Base-by-base conservation (phyloP, 2,888 invertebrate species). In the Agrochola lychnidis region DNA sequence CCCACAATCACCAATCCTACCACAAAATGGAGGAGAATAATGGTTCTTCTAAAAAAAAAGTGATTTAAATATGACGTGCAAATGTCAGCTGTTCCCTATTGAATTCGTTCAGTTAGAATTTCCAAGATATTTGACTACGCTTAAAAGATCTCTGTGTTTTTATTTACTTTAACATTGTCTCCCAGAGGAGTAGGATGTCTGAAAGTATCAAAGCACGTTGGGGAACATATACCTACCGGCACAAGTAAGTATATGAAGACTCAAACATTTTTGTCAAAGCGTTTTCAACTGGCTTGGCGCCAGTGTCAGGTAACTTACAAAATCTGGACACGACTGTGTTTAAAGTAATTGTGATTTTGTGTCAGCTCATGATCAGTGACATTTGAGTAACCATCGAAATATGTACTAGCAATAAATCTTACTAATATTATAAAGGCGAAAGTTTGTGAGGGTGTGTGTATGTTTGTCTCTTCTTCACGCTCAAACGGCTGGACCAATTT, bases 121-220 rank as follows among this genome's bases (percentile, higher is more conserved):
- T 76, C 12, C 25, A 75, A 72, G 48, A 53, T 84, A 82, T 84
- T 82, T 72, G 80, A 25, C 71, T 74, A 72, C 25, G 62, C 64
- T 72, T 75, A 62, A 63, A 82, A 79, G 42, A 84, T 71, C 12
- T 70, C 12, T 56, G 22, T 48, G 53, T 79, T 64, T 71, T 79
- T 66, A 57, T 78, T 70, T 67, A 67, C 30, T 67, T 68, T 72
- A 12, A 64, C 64, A 57, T 25, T 30, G 57, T 51, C 5, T 75
- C 84, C 69, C 74, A 56, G n/a, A 62, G 70, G 80, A 59, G 22
- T 30, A 4, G 10, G 16, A 70, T 67, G 71, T 67, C 69, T 72
- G 30, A 30, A 72, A 72, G 48, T 79, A 75, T 79, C 53, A 66
- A 48, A 74, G 57, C 57, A 67, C 51, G 66, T n/a, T 70, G 12